Evolutionary conservation across 2,797 vertebrate species (phyloP).

Genomic region (Xenopus petersii): DNA sequence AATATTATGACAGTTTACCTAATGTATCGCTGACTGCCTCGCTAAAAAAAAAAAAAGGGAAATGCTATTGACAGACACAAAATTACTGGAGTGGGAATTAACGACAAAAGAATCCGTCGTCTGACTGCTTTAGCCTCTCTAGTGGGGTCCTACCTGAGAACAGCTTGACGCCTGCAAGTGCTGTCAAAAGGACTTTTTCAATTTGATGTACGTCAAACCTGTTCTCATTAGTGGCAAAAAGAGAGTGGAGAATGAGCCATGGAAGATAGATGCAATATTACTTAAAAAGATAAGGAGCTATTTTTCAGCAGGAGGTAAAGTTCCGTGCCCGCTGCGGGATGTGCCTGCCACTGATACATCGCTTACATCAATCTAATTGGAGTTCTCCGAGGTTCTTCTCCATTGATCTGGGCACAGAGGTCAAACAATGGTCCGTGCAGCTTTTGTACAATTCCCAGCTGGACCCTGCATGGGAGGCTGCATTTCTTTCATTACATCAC

Average conservation of each 20-base stretch:
- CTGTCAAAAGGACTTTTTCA: slow-evolving; percentile 10
- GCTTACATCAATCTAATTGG: slow-evolving; percentile 8
- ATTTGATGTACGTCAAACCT: slow-evolving; percentile 13
- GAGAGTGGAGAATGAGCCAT: slow-evolving; percentile 6
- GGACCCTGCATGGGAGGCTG: too few relatives aligned
- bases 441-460: neutral
- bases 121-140: neutral
- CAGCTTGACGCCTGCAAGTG: neutral
- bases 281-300: neutral
- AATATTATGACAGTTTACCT: too few relatives aligned
- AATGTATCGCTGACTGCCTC: too few relatives aligned
- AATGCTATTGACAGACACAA: neutral
- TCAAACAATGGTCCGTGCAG: neutral
- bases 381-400: neutral
- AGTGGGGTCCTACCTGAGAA: neutral
- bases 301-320: slow-evolving; percentile 6
- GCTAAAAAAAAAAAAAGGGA: neutral
- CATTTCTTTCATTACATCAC: too few relatives aligned
- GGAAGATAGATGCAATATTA: slow-evolving; percentile 1
- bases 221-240: slow-evolving; percentile 33
- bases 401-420: neutral
- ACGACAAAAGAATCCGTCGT: neutral
- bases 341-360: neutral
- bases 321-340: slow-evolving; percentile 10
- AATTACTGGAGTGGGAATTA: neutral